Percentiles rank a stretch among this genome's conserved stretches.
Evolutionary conservation across 1,140 invertebrate genomes (phyloP).

Genomic region (Mylabris phalerata): DNA sequence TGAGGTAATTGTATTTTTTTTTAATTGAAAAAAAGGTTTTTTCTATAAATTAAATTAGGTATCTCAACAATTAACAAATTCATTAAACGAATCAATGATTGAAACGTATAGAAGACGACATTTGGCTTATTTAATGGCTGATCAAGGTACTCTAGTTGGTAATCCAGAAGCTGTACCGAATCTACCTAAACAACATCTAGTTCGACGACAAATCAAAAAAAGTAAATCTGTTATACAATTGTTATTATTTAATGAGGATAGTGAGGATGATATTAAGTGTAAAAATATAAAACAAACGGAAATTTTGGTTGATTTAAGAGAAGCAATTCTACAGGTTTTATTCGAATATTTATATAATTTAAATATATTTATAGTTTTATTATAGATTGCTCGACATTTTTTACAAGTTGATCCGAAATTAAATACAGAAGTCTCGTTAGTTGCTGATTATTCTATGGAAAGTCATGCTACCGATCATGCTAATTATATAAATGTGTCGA

Average conservation of each 20-base stretch:
- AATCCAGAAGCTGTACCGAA: slow-evolving; percentile 84
- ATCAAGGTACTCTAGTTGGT: slow-evolving; percentile 85
- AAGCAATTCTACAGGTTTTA: slow-evolving; percentile 75
- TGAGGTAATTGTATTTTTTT: slow-evolving; percentile 35
- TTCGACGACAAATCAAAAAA: slow-evolving; percentile 80
- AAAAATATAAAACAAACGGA: slow-evolving; percentile 96
- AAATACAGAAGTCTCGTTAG: slow-evolving; percentile 62
- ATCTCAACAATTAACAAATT: slow-evolving; percentile 54
- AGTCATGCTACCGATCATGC: slow-evolving; percentile 92
- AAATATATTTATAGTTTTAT: slow-evolving; percentile 10
- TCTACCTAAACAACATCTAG: slow-evolving; percentile 84
- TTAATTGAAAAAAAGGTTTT: too few species aligned
- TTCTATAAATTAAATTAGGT: slow-evolving; percentile 19
- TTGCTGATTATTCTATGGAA: slow-evolving; percentile 93
- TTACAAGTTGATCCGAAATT: slow-evolving; percentile 71
- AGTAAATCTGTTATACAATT: slow-evolving; percentile 86
- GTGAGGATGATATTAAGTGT: slow-evolving; percentile 78
- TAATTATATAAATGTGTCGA: slow-evolving; percentile 85
- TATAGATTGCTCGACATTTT: slow-evolving; percentile 82
- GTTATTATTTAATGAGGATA: slow-evolving; percentile 75
- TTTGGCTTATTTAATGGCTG: slow-evolving; percentile 92
- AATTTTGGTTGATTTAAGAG: slow-evolving; percentile 91
- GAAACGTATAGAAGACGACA: slow-evolving; percentile 87
- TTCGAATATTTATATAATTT: background rate
- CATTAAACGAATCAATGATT: slow-evolving; percentile 77